Base-by-base conservation (phyloP, 2,888 invertebrate species). In the Maniola hyperantus region DNA sequence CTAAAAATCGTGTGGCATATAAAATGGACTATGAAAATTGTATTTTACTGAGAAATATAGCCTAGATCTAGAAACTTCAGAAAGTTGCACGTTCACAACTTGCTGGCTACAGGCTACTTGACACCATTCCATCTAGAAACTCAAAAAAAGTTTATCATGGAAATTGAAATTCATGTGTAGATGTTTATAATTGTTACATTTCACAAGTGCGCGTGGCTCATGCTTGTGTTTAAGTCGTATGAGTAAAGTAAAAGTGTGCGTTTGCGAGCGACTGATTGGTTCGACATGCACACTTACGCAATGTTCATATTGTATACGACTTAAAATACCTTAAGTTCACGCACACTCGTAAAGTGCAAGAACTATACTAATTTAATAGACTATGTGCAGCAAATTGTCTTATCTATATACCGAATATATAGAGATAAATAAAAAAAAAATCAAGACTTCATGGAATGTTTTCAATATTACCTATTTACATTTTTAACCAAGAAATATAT, bases 391-490 rank as follows among this genome's bases (percentile, higher is more conserved):
- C 5, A 57, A 20, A 42, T 42, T 34, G 18, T 39, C 2, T 54
- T 36, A 18, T 48, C 6, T 48, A 7, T 51, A 50, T 33, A 33
- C n/a, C n/a, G n/a, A n/a, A n/a, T 34, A 10, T 34, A 34, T 15
- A 15, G 34, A 26, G 13, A 50, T 13, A 46, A 46, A 15, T 46
- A 50, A 20, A 15, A 20, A 20, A 20, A 2, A 20, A 5, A 7
- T 2, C 6, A 18, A 4, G 4, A n/a, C 13, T 54, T 54, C 11
- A 26, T 26, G 57, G 57, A 57, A 57, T 57, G 57, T 57, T 57
- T 18, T 39, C 20, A 26, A 42, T 39, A 42, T 34, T 54, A n/a
- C n/a, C n/a, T n/a, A 36, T 54, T 57, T 57, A 57, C 42, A 57
- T 18, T 20, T 20, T 20, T 39, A 26, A 55, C 18, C 10, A 34